Percentiles rank a stretch among this genome's conserved stretches.
phyloP scores from a whole-genome alignment of 2,797 vertebrate species.

The Aldrovandia affinis region DNA sequence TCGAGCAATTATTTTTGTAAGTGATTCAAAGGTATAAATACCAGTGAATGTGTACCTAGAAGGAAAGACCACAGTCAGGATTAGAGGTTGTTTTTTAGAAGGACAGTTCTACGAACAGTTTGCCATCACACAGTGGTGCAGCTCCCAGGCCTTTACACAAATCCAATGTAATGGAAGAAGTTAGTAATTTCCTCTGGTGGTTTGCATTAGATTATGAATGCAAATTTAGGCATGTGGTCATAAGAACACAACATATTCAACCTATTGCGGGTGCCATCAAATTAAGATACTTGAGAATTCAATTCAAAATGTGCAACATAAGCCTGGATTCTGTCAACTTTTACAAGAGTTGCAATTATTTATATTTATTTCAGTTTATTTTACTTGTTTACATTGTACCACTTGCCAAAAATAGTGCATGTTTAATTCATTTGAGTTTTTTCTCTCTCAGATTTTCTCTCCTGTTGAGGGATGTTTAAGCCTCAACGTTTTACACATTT shows the following conservation, averaged over 20 bases:
- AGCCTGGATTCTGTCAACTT: neutral
- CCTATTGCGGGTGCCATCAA: too few species aligned
- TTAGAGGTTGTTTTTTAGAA: conserved; percentile 16
- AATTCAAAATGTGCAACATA: neutral
- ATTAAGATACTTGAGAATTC: too few species aligned
- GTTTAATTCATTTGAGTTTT: neutral
- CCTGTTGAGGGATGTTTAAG: neutral
- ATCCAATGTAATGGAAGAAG: neutral
- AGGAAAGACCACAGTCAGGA: conserved; percentile 42
- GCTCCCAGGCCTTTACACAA: neutral
- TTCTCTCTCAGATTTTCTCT: neutral
- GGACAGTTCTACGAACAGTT: conserved; percentile 48
- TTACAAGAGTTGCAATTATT: neutral
- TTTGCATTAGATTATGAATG: too few species aligned
- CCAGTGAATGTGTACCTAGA: conserved; percentile 98
- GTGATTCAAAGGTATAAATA: conserved; percentile 98
- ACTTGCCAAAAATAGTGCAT: neutral
- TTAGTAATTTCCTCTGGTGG: neutral
- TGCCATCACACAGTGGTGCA: neutral
- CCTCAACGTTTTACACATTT: neutral
- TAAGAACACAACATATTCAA: too few species aligned
- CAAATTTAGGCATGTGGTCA: too few species aligned
- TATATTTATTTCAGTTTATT: too few species aligned
- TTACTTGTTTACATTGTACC: too few species aligned
- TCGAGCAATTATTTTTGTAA: conserved; percentile 97